A percentile compares a stretch with the other conserved stretches of the same genome.
Conservation (phyloP, 2,888 invertebrate species). For the Diloba caeruleocephala region DNA sequence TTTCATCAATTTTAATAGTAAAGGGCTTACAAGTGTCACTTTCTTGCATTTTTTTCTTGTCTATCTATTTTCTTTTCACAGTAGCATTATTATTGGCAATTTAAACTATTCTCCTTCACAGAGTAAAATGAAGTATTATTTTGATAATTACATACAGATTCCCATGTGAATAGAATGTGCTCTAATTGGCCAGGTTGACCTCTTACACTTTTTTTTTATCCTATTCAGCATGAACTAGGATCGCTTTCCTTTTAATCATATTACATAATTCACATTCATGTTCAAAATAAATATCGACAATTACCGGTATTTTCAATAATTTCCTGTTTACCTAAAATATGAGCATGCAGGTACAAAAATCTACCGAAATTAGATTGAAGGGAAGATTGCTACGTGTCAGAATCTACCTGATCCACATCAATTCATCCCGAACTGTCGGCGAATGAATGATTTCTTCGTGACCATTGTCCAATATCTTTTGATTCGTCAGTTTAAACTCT, state of each 20-base stretch:
- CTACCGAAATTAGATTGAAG: constrained; percentile 67
- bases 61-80: constrained; percentile 48
- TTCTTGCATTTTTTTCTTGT: constrained; percentile 64
- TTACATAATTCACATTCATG: too few relatives aligned
- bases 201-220: too few relatives aligned
- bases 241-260: too few relatives aligned
- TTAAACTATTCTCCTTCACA: constrained; percentile 18
- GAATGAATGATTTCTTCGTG: constrained; percentile 76
- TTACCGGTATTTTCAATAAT: constrained; percentile 1
- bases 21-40: constrained; percentile 87
- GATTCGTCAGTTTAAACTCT: constrained; percentile 75
- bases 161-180: too few relatives aligned
- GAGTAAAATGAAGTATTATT: too few relatives aligned
- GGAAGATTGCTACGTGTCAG: constrained; percentile 78
- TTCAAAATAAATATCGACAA: neutral
- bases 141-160: neutral
- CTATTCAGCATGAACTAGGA: too few relatives aligned
- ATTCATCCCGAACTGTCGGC: constrained; percentile 71
- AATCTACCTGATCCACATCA: constrained; percentile 82
- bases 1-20: constrained; percentile 86
- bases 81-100: constrained; percentile 37
- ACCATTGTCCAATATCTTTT: constrained; percentile 88
- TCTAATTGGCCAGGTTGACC: too few relatives aligned
- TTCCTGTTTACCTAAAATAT: constrained; percentile 16
- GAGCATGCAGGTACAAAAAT: constrained; percentile 47